Evolutionary conservation across 64 coral and sea anemone species (phyloP).

Genomic region (Acropora yongei): DNA sequence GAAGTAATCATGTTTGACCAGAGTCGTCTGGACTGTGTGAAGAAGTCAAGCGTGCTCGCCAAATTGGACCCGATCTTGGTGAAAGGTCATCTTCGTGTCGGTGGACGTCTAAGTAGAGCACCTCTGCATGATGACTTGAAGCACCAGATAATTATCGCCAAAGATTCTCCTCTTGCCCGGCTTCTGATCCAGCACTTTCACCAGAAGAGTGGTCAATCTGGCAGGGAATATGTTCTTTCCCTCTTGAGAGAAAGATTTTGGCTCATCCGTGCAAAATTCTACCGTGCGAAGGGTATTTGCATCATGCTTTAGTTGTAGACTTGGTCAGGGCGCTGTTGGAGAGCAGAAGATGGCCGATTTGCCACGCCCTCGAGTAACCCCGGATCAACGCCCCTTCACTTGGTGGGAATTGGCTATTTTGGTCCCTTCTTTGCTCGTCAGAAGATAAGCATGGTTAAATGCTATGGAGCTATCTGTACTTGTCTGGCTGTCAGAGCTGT

Average conservation of each 20-base stretch:
- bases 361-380: neutral
- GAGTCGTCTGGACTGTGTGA: neutral
- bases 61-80: slow-evolving; percentile 15
- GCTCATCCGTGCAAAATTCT: neutral
- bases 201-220: neutral
- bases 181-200: neutral
- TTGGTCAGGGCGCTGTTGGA: neutral
- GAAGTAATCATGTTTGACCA: neutral
- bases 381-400: neutral
- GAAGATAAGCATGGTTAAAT: too few relatives aligned
- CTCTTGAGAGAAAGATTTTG: neutral
- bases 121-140: neutral
- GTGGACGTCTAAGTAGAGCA: neutral
- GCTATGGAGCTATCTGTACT: too few relatives aligned
- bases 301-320: too few relatives aligned
- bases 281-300: neutral
- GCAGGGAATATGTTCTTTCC: neutral
- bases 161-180: neutral
- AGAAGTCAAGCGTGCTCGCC: neutral
- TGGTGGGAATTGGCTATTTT: neutral
- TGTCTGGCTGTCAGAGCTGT: too few relatives aligned
- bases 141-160: neutral
- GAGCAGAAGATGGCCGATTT: slow-evolving; percentile 6
- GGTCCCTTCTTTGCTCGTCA: too few relatives aligned
- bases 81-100: neutral